phyloP scores from a whole-genome alignment of 1,140 invertebrate species.

The Vanessa tameamea region DNA sequence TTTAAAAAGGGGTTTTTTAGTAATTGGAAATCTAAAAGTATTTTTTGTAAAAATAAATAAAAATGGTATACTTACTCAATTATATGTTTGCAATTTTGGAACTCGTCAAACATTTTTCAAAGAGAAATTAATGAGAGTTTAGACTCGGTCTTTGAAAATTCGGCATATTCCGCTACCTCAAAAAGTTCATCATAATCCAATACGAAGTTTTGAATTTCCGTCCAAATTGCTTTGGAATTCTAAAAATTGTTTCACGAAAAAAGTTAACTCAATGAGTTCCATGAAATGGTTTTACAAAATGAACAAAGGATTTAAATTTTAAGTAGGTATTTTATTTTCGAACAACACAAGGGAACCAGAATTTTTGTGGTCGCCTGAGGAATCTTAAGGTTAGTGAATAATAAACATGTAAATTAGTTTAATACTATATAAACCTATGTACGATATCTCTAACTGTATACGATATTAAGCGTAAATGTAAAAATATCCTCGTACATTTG shows the following conservation, averaged over 20 bases:
- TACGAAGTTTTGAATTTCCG: slow-evolving; percentile 21
- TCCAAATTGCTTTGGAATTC: slow-evolving; percentile 23
- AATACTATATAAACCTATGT: too few species aligned
- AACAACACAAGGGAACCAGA: background rate
- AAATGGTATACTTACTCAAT: too few species aligned
- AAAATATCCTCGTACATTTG: too few species aligned
- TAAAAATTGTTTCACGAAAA: slow-evolving; percentile 20
- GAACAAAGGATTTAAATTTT: background rate
- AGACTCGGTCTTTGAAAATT: slow-evolving; percentile 15
- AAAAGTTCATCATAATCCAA: slow-evolving; percentile 24
- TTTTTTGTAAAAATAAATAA: too few species aligned
- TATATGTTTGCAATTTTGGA: too few species aligned
- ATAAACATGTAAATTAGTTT: too few species aligned
- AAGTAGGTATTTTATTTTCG: background rate
- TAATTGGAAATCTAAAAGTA: too few species aligned
- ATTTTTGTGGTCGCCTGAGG: too few species aligned
- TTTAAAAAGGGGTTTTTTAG: too few species aligned
- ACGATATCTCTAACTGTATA: too few species aligned
- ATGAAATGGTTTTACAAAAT: background rate
- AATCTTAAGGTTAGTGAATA: too few species aligned
- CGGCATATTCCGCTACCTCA: slow-evolving; percentile 21
- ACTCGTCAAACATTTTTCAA: slow-evolving; percentile 5
- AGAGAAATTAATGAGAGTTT: background rate
- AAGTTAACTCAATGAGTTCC: background rate
- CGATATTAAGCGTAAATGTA: too few species aligned